phyloP scores from a whole-genome alignment of 2,113 vertebrate genomes.

The Antechinus stuartii region DNA sequence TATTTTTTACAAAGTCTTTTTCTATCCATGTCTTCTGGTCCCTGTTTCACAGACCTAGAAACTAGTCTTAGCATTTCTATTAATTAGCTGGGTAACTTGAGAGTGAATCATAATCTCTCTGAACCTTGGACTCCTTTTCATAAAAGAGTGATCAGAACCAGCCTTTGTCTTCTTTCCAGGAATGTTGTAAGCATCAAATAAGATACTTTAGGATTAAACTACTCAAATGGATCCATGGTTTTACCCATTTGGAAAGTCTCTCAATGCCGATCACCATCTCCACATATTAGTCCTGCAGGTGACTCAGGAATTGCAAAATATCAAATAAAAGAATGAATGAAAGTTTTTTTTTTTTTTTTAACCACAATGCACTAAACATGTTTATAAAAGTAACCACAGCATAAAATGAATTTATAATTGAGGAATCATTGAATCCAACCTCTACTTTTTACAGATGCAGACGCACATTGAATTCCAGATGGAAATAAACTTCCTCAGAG shows the following conservation, averaged over 20 bases:
- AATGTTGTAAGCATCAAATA: background rate
- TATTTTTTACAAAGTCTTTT: too few species aligned
- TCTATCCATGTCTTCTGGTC: too few species aligned
- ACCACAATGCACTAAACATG: background rate
- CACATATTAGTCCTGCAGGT: background rate
- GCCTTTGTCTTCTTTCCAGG: background rate
- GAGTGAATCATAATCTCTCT: conserved; percentile 17
- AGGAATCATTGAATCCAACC: background rate
- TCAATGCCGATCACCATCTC: background rate
- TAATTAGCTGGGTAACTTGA: background rate
- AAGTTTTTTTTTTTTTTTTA: too few species aligned
- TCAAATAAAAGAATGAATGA: background rate
- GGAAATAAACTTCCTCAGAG: background rate
- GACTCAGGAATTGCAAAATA: background rate
- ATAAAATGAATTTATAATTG: background rate
- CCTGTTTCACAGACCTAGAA: too few species aligned
- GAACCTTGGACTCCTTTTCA: conserved; percentile 3
- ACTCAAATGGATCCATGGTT: background rate
- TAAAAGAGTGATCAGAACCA: background rate
- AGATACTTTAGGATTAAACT: background rate
- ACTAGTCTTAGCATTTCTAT: background rate
- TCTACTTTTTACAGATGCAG: background rate
- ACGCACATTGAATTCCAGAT: background rate
- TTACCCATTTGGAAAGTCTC: background rate
- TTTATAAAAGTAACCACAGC: background rate